phyloP scores from a whole-genome alignment of 2,113 vertebrate genomes.

The Xerus inauris region DNA sequence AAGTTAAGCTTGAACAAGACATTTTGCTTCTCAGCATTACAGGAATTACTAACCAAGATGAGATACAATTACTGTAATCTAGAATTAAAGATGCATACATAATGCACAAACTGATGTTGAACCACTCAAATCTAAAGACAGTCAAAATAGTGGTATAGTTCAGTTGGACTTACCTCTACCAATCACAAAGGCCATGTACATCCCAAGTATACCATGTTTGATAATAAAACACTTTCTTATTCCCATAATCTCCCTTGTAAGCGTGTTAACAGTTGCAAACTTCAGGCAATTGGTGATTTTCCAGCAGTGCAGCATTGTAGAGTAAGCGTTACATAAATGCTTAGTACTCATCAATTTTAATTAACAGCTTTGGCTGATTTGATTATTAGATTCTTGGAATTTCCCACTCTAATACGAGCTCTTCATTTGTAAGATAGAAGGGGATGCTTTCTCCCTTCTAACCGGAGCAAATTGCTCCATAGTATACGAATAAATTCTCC shows the following conservation, averaged over 20 bases:
- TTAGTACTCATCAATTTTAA: constrained; percentile 72
- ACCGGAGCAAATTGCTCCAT: constrained; percentile 70
- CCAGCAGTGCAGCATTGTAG: constrained; percentile 34
- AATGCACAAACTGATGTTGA: not conserved
- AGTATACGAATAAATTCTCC: constrained; percentile 69
- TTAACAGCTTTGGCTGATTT: constrained; percentile 68
- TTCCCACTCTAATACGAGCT: constrained; percentile 66
- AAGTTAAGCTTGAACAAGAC: not conserved
- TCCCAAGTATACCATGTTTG: not conserved
- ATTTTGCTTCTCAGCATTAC: constrained; percentile 51
- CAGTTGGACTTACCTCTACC: not conserved
- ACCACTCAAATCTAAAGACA: not conserved
- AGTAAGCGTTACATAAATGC: constrained; percentile 54
- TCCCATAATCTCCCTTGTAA: not conserved
- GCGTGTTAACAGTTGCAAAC: constrained; percentile 49
- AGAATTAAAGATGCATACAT: constrained; percentile 12
- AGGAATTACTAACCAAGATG: constrained; percentile 41
- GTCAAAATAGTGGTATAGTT: not conserved
- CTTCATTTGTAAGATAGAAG: constrained; percentile 70
- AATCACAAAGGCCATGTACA: not conserved
- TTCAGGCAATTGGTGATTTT: constrained; percentile 61
- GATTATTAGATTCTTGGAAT: constrained; percentile 72
- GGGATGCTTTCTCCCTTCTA: constrained; percentile 61
- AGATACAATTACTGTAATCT: constrained; percentile 47
- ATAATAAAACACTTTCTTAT: not conserved